Base-by-base conservation (phyloP, 1,140 invertebrate genomes). In the Colletes latitarsis region DNA sequence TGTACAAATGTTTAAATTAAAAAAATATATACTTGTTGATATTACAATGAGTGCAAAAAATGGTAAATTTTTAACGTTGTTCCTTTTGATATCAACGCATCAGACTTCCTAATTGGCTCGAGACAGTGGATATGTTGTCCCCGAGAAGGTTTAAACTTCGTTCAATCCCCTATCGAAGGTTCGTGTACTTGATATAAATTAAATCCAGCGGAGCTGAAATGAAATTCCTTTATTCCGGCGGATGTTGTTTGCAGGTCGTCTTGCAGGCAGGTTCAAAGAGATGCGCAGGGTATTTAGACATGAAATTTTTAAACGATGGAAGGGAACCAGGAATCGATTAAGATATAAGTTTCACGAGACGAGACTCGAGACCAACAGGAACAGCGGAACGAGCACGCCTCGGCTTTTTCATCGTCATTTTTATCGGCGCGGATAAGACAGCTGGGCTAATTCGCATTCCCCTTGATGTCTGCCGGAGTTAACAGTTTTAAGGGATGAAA, bases 401-500 rank as follows among this genome's bases (percentile, higher is more conserved):
- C 60, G 71, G 76, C 69, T 79, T 85, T 82, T 85, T 78, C 81
- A 81, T 84, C 85, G 81, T 77, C 81, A 91, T 85, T 82, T 84
- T 89, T 89, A 89, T 89, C 89, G 89, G 88, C 77, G 76, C 76
- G 83, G 85, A 84, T 85, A 90, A 91, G 88, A 89, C 86, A 85
- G 84, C 76, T 82, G 80, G 83, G 89, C 90, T 93, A 93, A 93
- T 93, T 93, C 90, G 87, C 88, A 92, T 93, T 93, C 90, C 90
- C 91, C 91, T 92, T 92, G 88, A 93, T 92, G 92, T 93, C 89
- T 90, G 90, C 73, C 75, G 84, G 89, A 91, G 91, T 92, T 93
- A 92, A 93, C 92, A 89, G 91, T 93, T 93, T 93, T 93, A 92
- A 90, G 88, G 91, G 92, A 93, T 92, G 89, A 93, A 92, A 92